Percentiles rank a stretch among this genome's conserved stretches.
Evolutionary conservation across 2,113 vertebrate species (phyloP).

Genomic region (Donacobius atricapilla): DNA sequence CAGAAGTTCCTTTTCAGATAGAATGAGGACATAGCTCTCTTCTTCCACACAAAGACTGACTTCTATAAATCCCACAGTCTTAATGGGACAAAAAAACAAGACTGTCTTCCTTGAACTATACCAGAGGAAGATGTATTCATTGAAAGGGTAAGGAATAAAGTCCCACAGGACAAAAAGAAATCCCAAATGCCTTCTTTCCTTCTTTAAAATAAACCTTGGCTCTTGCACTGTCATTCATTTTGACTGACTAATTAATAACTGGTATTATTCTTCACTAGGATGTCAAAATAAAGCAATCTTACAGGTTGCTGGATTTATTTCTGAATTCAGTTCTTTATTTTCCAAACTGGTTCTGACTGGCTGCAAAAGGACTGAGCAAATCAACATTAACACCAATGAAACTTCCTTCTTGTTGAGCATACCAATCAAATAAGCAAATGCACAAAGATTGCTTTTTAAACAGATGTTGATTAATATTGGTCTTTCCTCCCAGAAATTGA

Average conservation of each 20-base stretch:
- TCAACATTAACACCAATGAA: background rate
- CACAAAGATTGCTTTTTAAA: background rate
- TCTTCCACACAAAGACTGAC: background rate
- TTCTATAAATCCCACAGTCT: background rate
- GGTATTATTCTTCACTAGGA: background rate
- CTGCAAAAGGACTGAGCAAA: background rate
- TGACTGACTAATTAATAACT: background rate
- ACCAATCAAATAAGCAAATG: conserved; percentile 7
- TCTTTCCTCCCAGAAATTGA: background rate
- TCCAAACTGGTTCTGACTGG: background rate
- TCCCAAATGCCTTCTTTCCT: background rate
- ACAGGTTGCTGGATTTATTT: background rate
- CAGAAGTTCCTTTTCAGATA: background rate
- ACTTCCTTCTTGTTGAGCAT: background rate
- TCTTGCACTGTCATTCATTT: background rate
- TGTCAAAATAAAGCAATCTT: background rate
- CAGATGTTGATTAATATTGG: conserved; percentile 13
- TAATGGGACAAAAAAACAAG: background rate
- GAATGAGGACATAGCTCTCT: background rate
- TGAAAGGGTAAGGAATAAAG: background rate
- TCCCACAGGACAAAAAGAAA: background rate
- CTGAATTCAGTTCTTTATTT: background rate
- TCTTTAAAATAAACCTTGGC: background rate
- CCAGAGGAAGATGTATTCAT: background rate
- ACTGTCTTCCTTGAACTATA: background rate